Conservation (phyloP, 2,888 invertebrate genomes). For the Drosophila setosimentum region DNA sequence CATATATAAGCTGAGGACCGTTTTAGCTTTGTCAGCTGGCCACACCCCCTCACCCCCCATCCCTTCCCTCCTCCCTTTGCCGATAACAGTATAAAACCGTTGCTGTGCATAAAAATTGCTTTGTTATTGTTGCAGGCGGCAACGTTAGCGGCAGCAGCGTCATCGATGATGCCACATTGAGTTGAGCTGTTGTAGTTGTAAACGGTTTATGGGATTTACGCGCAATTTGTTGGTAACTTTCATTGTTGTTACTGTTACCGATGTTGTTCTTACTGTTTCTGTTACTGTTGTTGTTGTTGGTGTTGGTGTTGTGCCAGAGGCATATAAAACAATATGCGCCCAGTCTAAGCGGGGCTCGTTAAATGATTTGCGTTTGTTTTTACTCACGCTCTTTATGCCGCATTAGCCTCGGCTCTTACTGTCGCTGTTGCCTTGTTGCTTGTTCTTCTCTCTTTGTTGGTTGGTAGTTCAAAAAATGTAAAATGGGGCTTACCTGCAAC, state of each 20-base stretch:
- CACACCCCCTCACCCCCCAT: background rate
- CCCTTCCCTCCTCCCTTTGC: background rate
- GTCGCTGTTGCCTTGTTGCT: conserved; percentile 8
- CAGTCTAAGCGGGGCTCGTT: conserved; percentile 77
- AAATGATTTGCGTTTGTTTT: conserved; percentile 79
- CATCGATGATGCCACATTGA: conserved; percentile 64
- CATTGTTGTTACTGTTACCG: conserved; percentile 56
- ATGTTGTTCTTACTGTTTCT: conserved; percentile 9
- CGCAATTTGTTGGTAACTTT: conserved; percentile 81
- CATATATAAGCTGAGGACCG: conserved; percentile 41
- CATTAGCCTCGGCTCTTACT: conserved; percentile 62
- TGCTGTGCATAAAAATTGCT: conserved; percentile 75
- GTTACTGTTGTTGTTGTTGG: conserved; percentile 13
- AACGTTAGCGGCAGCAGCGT: conserved; percentile 38
- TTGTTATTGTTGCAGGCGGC: conserved; percentile 80
- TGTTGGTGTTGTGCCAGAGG: conserved; percentile 35
- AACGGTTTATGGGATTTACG: conserved; percentile 83
- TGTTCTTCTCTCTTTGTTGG: conserved; percentile 25
- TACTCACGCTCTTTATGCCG: conserved; percentile 63
- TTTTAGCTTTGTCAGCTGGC: conserved; percentile 68
- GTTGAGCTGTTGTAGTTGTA: conserved; percentile 79
- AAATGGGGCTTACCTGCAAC: conserved; percentile 78
- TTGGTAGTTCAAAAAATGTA: conserved; percentile 63
- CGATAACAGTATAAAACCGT: conserved; percentile 44
- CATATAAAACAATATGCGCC: conserved; percentile 79